Conservation (phyloP, 2,888 invertebrate species). For the Amblyjoppa fuscipennis region DNA sequence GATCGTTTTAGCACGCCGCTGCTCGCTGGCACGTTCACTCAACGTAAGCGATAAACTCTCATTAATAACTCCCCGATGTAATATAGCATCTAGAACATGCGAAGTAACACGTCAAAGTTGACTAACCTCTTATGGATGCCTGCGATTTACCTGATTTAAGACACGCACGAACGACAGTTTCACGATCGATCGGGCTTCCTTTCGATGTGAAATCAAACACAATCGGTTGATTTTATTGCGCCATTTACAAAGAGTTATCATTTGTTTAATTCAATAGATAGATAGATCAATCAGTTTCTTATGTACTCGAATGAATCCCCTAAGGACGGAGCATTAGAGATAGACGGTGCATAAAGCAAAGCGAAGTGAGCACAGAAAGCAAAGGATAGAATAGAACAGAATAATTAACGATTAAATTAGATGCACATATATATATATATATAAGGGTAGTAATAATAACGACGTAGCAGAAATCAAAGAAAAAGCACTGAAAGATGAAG, state of each 20-base stretch:
- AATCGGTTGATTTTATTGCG: slow-evolving; percentile 14
- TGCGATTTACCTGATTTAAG: neutral
- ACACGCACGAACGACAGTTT: neutral
- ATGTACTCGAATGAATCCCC: too few species aligned
- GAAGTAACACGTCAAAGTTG: neutral
- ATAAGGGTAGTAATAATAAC: too few species aligned
- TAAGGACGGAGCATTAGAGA: too few species aligned
- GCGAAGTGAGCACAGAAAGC: too few species aligned
- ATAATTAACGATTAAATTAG: too few species aligned
- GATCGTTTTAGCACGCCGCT: slow-evolving; percentile 39
- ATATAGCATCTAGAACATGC: neutral
- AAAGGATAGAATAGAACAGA: neutral
- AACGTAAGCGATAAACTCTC: slow-evolving; percentile 51
- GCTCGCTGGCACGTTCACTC: slow-evolving; percentile 38
- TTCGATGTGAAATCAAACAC: neutral
- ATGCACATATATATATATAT: too few species aligned
- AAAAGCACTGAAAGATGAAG: too few species aligned
- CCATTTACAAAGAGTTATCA: too few species aligned
- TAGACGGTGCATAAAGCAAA: too few species aligned
- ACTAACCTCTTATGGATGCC: neutral
- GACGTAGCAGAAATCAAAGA: too few species aligned
- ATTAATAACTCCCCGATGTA: slow-evolving; percentile 36
- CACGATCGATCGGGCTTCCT: neutral
- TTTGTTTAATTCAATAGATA: neutral
- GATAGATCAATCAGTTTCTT: neutral